Percentiles rank a stretch among this genome's conserved stretches.
Conservation (phyloP, 2,113 vertebrate genomes). For the Pipa parva region DNA sequence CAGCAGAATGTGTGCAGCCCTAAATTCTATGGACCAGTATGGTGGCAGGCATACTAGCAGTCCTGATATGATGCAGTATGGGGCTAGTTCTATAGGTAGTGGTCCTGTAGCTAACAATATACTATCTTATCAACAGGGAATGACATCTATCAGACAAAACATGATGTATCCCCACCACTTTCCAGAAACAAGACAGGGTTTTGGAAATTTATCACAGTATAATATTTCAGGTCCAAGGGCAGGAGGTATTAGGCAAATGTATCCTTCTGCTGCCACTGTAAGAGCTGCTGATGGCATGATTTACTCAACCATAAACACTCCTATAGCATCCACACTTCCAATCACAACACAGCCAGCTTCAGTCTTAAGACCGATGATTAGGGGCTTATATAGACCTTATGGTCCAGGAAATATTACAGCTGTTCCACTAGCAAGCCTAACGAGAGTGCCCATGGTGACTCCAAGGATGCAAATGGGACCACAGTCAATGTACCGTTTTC, state of each 20-base stretch:
- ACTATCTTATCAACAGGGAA: conserved; percentile 65
- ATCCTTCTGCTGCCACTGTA: conserved; percentile 76
- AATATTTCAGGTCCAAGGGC: conserved; percentile 69
- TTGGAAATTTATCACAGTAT: conserved; percentile 71
- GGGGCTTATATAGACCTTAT: conserved; percentile 82
- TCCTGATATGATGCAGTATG: conserved; percentile 78
- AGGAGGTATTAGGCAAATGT: conserved; percentile 76
- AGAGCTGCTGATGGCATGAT: conserved; percentile 96
- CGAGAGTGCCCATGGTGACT: conserved; percentile 78
- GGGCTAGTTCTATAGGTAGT: conserved; percentile 56
- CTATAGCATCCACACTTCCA: conserved; percentile 94
- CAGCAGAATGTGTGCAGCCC: conserved; percentile 94
- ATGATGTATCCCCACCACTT: conserved; percentile 76
- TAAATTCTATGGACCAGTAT: conserved; percentile 92
- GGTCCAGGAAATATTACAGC: conserved; percentile 72
- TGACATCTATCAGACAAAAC: conserved; percentile 72
- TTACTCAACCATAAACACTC: conserved; percentile 96
- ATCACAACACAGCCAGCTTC: conserved; percentile 94
- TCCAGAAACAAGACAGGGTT: conserved; percentile 73
- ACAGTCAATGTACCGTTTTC: conserved; percentile 76
- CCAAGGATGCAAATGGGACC: conserved; percentile 78
- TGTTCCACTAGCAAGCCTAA: conserved; percentile 83
- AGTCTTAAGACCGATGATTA: conserved; percentile 79
- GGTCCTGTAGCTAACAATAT: conserved; percentile 62
- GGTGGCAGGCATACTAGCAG: conserved; percentile 74